These are phyloP conservation scores for Trichopoda pennipes DNA, from an alignment of 2,888 invertebrate genomes.

Conservation along the genomic window DNA sequence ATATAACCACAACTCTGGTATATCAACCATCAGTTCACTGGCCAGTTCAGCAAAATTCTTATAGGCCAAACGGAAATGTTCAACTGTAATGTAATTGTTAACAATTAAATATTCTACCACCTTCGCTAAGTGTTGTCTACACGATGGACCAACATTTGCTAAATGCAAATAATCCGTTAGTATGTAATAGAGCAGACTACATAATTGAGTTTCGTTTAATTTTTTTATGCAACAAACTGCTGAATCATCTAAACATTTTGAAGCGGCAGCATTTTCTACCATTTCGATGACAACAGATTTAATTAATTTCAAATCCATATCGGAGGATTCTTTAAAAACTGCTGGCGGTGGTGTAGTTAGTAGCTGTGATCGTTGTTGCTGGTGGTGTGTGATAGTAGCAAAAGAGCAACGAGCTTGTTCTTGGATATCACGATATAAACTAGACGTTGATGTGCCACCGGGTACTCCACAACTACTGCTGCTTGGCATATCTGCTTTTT, in stretches of 20 bases:
- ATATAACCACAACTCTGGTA: constrained; percentile 91
- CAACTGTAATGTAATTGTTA: constrained; percentile 81
- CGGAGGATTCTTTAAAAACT: constrained; percentile 72
- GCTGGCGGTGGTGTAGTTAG: constrained; percentile 50
- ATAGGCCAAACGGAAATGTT: constrained; percentile 83
- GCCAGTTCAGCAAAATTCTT: constrained; percentile 85
- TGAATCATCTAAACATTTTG: constrained; percentile 69
- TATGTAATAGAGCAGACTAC: constrained; percentile 76
- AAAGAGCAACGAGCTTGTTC: too few species aligned
- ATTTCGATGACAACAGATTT: constrained; percentile 76
- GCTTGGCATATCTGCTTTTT: neutral
- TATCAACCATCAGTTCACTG: constrained; percentile 90
- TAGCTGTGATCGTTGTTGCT: neutral
- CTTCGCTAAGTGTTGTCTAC: constrained; percentile 80
- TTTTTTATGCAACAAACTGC: constrained; percentile 72
- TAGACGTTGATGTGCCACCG: too few species aligned
- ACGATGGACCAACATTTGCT: constrained; percentile 73
- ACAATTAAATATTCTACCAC: constrained; percentile 81
- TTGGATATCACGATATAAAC: too few species aligned
- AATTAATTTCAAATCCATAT: constrained; percentile 71
- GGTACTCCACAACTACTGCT: too few species aligned
- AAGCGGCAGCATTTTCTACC: constrained; percentile 71
- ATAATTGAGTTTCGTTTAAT: constrained; percentile 73
- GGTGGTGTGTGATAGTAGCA: neutral
- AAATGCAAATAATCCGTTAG: constrained; percentile 79